Base-by-base conservation (phyloP, 2,113 vertebrate genomes). In the Sorex fumeus region DNA sequence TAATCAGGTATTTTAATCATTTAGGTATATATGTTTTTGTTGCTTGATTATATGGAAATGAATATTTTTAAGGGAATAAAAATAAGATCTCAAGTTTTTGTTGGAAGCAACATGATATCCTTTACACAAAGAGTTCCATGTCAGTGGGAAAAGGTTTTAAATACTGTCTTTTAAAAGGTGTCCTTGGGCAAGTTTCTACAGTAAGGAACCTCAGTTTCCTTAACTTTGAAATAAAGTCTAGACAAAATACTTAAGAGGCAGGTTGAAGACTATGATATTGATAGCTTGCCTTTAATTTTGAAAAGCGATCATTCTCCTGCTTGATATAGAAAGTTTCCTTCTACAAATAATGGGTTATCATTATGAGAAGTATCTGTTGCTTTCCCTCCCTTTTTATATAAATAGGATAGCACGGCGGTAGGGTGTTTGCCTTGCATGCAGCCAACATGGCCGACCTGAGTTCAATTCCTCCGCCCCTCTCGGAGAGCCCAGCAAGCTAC, bases 171-270 rank as follows among this genome's bases (percentile, higher is more conserved):
- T 89, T 74, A 67, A 19, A 67, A 72, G 30, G 3, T 83, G 10
- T 66, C 79, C 50, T 71, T 64, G 8, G 12, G 9, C 47, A 87
- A 50, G 40, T 69, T 74, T 87, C 43, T n/a, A 18, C 21, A 13
- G 12, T 60, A 3, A 3, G 70, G 50, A 3, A 88, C 11, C 28
- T 95, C 27, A 78, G 15, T 77, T 64, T 90, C n/a, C 21, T 57
- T 11, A 53, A 9, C 19, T 76, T 57, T 67, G 23, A 50, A 85
- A 62, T 72, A 64, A 57, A 78, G 64, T 76, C 45, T 60, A 57
- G 30, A 4, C 11, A 47, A 9, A 92, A 76, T 75, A 85, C 84
- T 8, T 76, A 69, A 91, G 84, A 71, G 67, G 78, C 74, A 80
- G 40, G 40, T 40, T 40, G 40, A 40, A 40, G 40, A 86, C 67